A percentile compares a stretch with the other conserved stretches of the same genome.
phyloP scores from a whole-genome alignment of 2,888 invertebrate genomes.

The Melanchra persicariae region DNA sequence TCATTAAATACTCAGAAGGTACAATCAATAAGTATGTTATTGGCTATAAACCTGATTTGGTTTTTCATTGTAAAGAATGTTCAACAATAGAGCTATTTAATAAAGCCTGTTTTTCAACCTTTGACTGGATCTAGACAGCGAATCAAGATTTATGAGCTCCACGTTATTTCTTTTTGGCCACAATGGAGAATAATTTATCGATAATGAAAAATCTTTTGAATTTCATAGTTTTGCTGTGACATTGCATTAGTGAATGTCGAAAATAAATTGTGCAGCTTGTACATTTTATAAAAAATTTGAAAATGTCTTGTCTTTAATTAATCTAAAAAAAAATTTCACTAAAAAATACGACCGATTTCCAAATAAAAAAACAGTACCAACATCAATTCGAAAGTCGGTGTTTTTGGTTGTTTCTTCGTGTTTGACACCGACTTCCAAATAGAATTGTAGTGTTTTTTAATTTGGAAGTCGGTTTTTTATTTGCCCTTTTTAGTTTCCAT shows the following conservation, averaged over 20 bases:
- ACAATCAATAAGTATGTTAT: background rate
- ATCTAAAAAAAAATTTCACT: no score
- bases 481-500: no score
- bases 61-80: constrained; percentile 2
- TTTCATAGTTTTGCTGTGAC: background rate
- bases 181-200: constrained; percentile 18
- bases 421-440: no score
- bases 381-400: no score
- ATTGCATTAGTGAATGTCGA: background rate
- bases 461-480: no score
- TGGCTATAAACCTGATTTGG: constrained; percentile 15
- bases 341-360: no score
- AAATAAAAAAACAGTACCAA: no score
- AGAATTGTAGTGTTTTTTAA: no score
- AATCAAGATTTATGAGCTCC: constrained; percentile 40
- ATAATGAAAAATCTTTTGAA: background rate
- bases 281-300: background rate
- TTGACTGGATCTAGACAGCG: constrained; percentile 11
- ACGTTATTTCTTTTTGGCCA: constrained; percentile 21
- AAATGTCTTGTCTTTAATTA: background rate
- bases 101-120: constrained; percentile 22
- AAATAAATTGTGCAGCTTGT: background rate
- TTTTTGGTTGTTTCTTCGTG: no score
- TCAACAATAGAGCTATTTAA: constrained; percentile 18
- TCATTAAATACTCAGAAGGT: background rate